Base-by-base conservation (phyloP, 2,113 vertebrate species). In the Barbus barbus region DNA sequence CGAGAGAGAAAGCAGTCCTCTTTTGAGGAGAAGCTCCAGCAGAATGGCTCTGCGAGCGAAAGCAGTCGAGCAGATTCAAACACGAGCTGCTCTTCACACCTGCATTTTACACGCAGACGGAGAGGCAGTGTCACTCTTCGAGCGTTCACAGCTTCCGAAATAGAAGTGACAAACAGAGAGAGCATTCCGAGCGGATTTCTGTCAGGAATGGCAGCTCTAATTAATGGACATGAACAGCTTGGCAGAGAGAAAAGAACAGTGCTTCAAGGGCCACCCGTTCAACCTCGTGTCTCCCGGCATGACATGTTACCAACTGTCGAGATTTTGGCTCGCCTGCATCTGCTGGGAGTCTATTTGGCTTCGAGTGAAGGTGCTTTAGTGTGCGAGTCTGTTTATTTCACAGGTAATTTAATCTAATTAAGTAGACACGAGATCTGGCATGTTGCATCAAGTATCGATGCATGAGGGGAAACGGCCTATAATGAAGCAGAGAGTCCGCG, bases 181-280 rank as follows among this genome's bases (percentile, higher is more conserved):
- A 91, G 89, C 90, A 89, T 88, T 93, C 91, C 89, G 81, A 89
- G 86, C 89, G 41, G 36, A 82, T 90, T 89, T 91, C 84, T 90
- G 89, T 91, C 88, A 90, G 60, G 80, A 44, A 89, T 90, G 89
- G 86, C 87, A 92, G 90, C 81, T 92, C 81, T 91, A 92, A 93
- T 92, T 93, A 93, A 87, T 79, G 61, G 79, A 89, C 81, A 82
- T 13, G 63, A 89, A 88, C 78, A 83, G 83, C 67, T 77, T 65
- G 86, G 76, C 84, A 85, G 87, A 16, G 12, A 80, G 82, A 58
- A 87, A 79, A 86, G 87, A 90, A 80, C 77, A 82, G 82, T 71
- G 78, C 87, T 89, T 87, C 86, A 81, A 84, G 65, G 90, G 90
- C 92, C 90, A 91, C 58, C 58, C 60, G 89, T 89, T 92, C 84